Evolutionary conservation across 1,140 invertebrate genomes (phyloP).

Genomic region (Drosophila lowei): DNA sequence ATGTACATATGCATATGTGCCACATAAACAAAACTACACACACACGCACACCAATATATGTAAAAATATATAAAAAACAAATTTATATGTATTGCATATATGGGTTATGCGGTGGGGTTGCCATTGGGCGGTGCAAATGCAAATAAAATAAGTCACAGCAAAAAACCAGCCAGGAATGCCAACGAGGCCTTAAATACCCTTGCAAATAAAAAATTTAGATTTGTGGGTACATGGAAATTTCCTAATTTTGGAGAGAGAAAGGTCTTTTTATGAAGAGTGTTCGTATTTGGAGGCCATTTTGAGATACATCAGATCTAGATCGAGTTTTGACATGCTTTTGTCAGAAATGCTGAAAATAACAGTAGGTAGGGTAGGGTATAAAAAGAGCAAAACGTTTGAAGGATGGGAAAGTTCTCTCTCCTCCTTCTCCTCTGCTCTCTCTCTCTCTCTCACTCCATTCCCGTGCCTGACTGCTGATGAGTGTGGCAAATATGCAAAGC

Average conservation of each 20-base stretch:
- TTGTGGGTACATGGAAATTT: too few relatives aligned
- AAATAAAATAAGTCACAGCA: conserved; percentile 44
- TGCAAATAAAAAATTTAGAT: too few relatives aligned
- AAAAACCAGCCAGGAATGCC: too few relatives aligned
- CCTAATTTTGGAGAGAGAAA: too few relatives aligned
- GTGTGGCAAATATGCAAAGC: conserved; percentile 57
- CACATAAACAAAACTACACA: conserved; percentile 15
- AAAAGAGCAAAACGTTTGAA: conserved; percentile 25
- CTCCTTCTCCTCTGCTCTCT: not conserved
- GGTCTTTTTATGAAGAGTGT: too few relatives aligned
- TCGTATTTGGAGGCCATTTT: too few relatives aligned
- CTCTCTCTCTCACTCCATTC: not conserved
- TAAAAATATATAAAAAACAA: conserved; percentile 13
- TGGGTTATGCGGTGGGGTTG: conserved; percentile 12
- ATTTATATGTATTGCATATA: conserved; percentile 2
- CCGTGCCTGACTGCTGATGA: not conserved
- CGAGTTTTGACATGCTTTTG: too few relatives aligned
- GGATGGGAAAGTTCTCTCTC: not conserved
- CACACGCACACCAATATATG: not conserved
- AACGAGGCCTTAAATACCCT: too few relatives aligned
- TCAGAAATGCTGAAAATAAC: too few relatives aligned
- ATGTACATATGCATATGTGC: conserved; percentile 4
- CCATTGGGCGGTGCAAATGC: conserved; percentile 3
- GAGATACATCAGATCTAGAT: too few relatives aligned
- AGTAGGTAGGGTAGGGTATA: not conserved